phyloP scores from a whole-genome alignment of 2,797 vertebrate species.

The Mormyrus hasselquistii region DNA sequence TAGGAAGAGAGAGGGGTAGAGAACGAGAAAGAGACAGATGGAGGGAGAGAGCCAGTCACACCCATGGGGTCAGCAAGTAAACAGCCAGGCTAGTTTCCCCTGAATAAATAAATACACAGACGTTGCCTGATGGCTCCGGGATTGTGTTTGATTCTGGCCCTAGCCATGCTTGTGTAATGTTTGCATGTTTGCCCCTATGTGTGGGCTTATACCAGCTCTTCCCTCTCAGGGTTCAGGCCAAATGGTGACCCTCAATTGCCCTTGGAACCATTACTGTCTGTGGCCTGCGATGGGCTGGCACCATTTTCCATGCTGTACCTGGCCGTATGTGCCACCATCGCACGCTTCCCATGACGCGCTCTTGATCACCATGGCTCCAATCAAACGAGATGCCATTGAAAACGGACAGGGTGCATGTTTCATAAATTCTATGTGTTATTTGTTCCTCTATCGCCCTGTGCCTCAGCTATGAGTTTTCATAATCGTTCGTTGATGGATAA shows the following conservation, averaged over 20 bases:
- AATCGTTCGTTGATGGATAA: not conserved
- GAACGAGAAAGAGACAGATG: conserved; percentile 11
- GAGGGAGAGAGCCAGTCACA: conserved; percentile 1
- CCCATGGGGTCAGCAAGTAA: not conserved
- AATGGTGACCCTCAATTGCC: not conserved
- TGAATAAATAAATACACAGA: conserved; percentile 8
- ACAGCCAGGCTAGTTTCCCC: not conserved
- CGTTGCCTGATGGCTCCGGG: not conserved
- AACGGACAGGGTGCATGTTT: not conserved
- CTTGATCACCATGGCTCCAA: not conserved
- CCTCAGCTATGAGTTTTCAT: not conserved
- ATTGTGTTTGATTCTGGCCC: not conserved
- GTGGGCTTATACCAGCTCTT: not conserved
- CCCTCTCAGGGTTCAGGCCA: not conserved
- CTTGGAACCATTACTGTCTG: not conserved
- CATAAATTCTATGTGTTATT: not conserved
- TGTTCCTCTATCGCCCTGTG: not conserved
- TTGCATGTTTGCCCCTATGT: not conserved
- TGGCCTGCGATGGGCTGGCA: not conserved
- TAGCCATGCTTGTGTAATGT: no score
- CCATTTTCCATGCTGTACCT: not conserved
- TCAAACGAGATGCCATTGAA: not conserved
- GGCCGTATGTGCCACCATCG: not conserved
- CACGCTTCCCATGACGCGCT: not conserved
- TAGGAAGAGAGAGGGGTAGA: conserved; percentile 7